These are phyloP conservation scores for Margarornis squamiger DNA, from an alignment of 2,797 vertebrate species.

Conservation along the genomic window DNA sequence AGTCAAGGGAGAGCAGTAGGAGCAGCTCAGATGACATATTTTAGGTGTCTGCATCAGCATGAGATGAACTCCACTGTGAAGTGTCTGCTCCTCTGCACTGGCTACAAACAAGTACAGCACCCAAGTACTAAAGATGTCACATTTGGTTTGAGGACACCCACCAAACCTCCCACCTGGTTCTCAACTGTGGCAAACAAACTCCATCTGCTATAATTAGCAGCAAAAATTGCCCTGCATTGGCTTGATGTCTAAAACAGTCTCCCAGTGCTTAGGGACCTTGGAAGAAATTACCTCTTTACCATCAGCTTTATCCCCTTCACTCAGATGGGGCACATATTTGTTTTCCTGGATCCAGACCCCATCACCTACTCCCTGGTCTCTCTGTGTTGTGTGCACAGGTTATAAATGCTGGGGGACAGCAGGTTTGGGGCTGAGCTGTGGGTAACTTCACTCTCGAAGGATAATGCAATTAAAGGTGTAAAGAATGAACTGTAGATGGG, in stretches of 20 bases:
- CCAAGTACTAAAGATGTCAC: neutral
- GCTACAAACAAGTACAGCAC: rapidly evolving
- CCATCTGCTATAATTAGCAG: neutral
- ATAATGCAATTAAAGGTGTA: neutral
- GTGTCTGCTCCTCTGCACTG: neutral
- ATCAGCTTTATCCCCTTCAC: neutral
- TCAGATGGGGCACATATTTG: neutral
- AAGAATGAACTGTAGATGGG: neutral
- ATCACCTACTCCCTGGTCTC: neutral
- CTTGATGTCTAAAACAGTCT: neutral
- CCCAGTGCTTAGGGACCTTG: neutral
- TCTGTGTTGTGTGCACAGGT: neutral
- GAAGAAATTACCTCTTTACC: neutral
- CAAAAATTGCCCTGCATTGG: neutral
- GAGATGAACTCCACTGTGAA: neutral
- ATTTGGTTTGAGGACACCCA: neutral
- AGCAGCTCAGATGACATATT: neutral
- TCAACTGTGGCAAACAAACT: neutral
- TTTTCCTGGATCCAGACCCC: neutral
- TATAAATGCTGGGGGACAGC: neutral
- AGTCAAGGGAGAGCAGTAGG: neutral
- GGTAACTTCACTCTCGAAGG: neutral
- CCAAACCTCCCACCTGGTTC: neutral
- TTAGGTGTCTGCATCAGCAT: neutral
- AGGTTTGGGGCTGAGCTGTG: neutral